Evolutionary conservation across 2,797 vertebrate species (phyloP), one percentile per base, ranked within the genome.

Genomic region (Arrhamphus sclerolepis): DNA sequence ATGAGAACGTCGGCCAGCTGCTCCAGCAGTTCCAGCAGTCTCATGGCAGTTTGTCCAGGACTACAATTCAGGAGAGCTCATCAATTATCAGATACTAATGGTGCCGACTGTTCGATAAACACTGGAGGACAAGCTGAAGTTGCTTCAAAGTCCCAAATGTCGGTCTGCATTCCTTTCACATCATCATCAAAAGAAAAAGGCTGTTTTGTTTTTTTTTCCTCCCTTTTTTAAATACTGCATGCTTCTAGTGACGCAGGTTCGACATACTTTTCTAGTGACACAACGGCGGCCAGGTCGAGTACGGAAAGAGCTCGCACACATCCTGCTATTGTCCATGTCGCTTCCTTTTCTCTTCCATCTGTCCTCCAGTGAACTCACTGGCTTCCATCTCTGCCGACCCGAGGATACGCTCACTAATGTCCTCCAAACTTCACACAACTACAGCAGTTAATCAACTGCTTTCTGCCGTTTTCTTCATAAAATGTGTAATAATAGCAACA

Each of bases 261-360:
- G 54, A n/a, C 51, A 46, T 14, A 64, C 68, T 78, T 81, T 72
- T 68, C 48, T 28, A 22, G 72, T 85, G 78, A 87, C 67, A 81
- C 77, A 82, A 73, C 34, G 2, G 50, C 38, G 9, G 60, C 64
- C 66, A 62, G 79, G 57, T 66, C 1, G 62, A 63, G 58, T 24
- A 57, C 60, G 72, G 83, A 75, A 84, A 83, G 74, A 65, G 72
- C 66, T 55, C 44, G 65, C 75, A 57, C 79, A 75, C 75, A 85
- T 88, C 87, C 87, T 85, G 82, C 81, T 49, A 85, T 89, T 89
- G 87, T 90, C 73, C 78, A 76, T 66, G 76, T 78, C 68, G 11
- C 59, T 85, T 88, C 87, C 87, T 81, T n/a, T 86, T 89, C 78
- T 61, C 77, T 72, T 74, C 87, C 83, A 80, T 89, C 86, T 88